These are phyloP conservation scores for Ptilorrhoa leucosticta DNA, from an alignment of 2,113 vertebrate genomes.

Conservation along the genomic window DNA sequence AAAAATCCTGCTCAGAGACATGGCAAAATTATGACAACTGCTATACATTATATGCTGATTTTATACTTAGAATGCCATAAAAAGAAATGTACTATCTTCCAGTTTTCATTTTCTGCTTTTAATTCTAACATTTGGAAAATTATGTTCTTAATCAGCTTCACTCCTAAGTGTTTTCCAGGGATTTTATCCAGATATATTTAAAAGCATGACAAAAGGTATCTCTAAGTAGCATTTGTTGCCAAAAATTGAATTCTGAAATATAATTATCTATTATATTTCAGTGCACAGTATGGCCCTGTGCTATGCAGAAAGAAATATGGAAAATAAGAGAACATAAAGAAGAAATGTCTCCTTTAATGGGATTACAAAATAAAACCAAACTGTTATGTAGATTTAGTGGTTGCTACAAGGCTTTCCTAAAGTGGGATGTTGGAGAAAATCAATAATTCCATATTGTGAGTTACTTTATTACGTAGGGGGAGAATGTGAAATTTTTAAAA, in stretches of 20 bases:
- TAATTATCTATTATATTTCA: constrained; percentile 26
- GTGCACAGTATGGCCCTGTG: background rate
- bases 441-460: background rate
- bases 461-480: background rate
- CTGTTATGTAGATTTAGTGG: background rate
- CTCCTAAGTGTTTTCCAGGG: background rate
- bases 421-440: constrained; percentile 1
- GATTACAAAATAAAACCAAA: constrained; percentile 9
- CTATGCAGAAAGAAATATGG: background rate
- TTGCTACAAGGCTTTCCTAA: background rate
- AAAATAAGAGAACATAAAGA: background rate
- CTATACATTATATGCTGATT: background rate
- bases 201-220: background rate
- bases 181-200: background rate
- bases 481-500: background rate
- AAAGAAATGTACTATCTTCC: background rate
- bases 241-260: background rate
- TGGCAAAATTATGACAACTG: background rate
- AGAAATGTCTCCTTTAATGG: background rate
- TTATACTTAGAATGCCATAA: background rate
- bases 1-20: background rate
- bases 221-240: background rate
- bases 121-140: background rate
- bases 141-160: background rate
- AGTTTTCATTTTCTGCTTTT: background rate